Percentiles rank a stretch among this genome's conserved stretches.
phyloP scores from a whole-genome alignment of 2,797 vertebrate genomes.

The Arrhamphus sclerolepis region DNA sequence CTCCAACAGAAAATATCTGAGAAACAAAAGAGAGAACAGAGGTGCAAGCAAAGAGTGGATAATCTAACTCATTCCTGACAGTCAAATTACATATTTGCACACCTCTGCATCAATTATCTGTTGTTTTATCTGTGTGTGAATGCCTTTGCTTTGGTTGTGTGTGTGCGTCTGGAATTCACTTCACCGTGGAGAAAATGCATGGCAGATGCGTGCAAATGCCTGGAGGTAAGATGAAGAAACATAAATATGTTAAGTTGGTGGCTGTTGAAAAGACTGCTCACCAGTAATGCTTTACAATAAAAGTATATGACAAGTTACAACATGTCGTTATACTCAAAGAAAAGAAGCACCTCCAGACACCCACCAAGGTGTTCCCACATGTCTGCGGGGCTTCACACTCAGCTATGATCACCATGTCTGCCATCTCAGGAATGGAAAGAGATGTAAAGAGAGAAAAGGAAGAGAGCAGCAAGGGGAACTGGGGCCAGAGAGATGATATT shows the following conservation, averaged over 20 bases:
- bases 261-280: background rate
- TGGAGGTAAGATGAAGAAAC: constrained; percentile 9
- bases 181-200: constrained; percentile 11
- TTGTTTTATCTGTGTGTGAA: constrained; percentile 1
- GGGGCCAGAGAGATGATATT: constrained; percentile 57
- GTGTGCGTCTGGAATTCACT: constrained; percentile 15
- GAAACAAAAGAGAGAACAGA: constrained; percentile 40
- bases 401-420: constrained; percentile 69
- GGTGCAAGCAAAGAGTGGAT: constrained; percentile 16
- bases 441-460: constrained; percentile 32
- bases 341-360: constrained; percentile 24
- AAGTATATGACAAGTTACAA: constrained; percentile 33
- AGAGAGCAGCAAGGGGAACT: constrained; percentile 17
- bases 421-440: constrained; percentile 67
- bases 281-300: constrained; percentile 15
- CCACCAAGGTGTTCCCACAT: constrained; percentile 57
- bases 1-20: constrained; percentile 27
- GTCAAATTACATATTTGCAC: constrained; percentile 19
- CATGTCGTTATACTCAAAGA: constrained; percentile 21
- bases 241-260: constrained; percentile 12
- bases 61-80: constrained; percentile 43
- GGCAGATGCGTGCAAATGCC: constrained; percentile 7
- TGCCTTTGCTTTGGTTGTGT: background rate
- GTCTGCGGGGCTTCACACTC: constrained; percentile 35
- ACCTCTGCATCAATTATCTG: constrained; percentile 1